phyloP scores from a whole-genome alignment of 2,888 invertebrate genomes.

The Heliothis peltigera region DNA sequence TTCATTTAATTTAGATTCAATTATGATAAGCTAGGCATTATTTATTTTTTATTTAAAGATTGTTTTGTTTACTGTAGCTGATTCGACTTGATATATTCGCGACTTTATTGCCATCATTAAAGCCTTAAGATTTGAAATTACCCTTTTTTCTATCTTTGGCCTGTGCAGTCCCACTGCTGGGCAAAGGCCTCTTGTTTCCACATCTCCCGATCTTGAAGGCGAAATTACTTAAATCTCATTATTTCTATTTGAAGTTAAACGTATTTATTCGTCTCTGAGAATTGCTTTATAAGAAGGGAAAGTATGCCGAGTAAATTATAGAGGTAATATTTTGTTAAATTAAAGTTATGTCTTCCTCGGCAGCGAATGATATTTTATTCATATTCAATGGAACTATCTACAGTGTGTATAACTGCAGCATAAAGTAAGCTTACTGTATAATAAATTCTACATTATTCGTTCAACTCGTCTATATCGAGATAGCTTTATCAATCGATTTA shows the following conservation, averaged over 20 bases:
- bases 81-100: too few relatives aligned
- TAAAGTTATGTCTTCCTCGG: not conserved
- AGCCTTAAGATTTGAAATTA: too few relatives aligned
- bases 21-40: not conserved
- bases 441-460: conserved; percentile 44
- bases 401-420: conserved; percentile 9
- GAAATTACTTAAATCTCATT: too few relatives aligned
- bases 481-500: conserved; percentile 44
- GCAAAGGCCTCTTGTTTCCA: too few relatives aligned
- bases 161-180: too few relatives aligned
- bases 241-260: too few relatives aligned
- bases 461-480: conserved; percentile 25
- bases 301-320: too few relatives aligned
- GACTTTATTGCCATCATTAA: too few relatives aligned
- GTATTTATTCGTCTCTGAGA: too few relatives aligned
- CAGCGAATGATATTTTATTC: not conserved
- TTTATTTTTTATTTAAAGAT: not conserved
- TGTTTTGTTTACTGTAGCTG: not conserved
- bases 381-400: conserved; percentile 1
- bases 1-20: conserved; percentile 8
- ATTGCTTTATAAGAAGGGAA: not conserved
- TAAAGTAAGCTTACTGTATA: conserved; percentile 15
- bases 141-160: too few relatives aligned
- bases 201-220: too few relatives aligned
- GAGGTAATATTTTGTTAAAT: not conserved